A percentile compares a stretch with the other conserved stretches of the same genome.
Conservation (phyloP, 53 echinoderm and acorn worm species). For the Holothuria scabra region DNA sequence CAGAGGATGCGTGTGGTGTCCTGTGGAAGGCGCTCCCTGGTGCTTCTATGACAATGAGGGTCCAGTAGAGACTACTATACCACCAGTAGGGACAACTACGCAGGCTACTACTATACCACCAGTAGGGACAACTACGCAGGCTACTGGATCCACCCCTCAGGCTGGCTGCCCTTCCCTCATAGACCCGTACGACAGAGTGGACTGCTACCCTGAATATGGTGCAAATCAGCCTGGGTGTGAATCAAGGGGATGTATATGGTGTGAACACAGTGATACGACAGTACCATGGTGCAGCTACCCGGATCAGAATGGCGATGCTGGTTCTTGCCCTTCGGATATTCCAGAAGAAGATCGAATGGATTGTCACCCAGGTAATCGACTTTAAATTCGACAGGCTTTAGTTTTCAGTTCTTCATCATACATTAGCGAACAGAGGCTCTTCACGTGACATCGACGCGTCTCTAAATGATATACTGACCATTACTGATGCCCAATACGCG, state of each 20-base stretch:
- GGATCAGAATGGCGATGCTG: slow-evolving; percentile 6
- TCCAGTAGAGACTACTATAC: neutral
- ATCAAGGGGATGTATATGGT: slow-evolving; percentile 67
- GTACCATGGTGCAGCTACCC: slow-evolving; percentile 72
- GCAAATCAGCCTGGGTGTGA: slow-evolving; percentile 54
- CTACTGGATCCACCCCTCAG: slow-evolving; percentile 3
- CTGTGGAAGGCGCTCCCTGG: slow-evolving; percentile 43
- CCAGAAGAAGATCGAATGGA: slow-evolving; percentile 57
- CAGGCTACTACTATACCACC: neutral
- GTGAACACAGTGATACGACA: slow-evolving; percentile 42
- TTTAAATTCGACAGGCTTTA: too few species aligned
- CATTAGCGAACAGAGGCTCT: too few species aligned
- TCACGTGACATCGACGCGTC: too few species aligned
- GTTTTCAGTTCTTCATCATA: too few species aligned
- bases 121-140: neutral
- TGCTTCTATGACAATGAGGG: slow-evolving; percentile 65
- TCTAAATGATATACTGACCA: too few species aligned
- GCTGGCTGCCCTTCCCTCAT: slow-evolving; percentile 62
- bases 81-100: neutral
- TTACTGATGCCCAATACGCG: too few species aligned
- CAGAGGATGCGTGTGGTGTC: slow-evolving; percentile 64
- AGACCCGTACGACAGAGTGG: slow-evolving; percentile 47
- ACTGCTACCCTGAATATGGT: slow-evolving; percentile 57
- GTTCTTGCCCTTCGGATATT: slow-evolving; percentile 51
- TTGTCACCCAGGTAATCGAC: slow-evolving; percentile 58